These are phyloP conservation scores for Agelas oroides DNA, from an alignment of 37 sponge, comb jelly and placozoan species.

Conservation along the genomic window DNA sequence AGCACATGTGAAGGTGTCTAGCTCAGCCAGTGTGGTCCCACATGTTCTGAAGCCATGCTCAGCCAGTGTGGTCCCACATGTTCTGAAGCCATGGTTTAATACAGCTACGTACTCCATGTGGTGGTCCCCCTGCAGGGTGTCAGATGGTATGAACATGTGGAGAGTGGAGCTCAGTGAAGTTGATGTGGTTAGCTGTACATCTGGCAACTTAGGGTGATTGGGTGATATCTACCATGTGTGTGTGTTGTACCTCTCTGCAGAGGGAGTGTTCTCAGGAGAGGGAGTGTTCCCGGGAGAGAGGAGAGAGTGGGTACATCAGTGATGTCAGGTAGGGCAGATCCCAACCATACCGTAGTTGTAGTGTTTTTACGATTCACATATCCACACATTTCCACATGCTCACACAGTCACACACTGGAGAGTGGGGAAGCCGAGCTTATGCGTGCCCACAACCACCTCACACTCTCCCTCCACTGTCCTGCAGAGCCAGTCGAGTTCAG, in stretches of 20 bases:
- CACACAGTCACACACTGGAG: slow-evolving; percentile 14
- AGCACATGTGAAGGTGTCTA: too few relatives aligned
- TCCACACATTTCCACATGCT: slow-evolving; percentile 1
- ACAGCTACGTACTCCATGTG: too few relatives aligned
- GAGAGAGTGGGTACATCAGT: neutral
- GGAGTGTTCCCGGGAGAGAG: neutral
- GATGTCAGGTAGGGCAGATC: neutral
- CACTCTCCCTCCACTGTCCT: slow-evolving; percentile 10
- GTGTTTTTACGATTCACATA: too few relatives aligned
- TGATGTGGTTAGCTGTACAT: slow-evolving; percentile 35
- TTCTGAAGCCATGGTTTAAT: too few relatives aligned
- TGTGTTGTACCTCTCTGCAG: neutral
- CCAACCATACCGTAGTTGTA: too few relatives aligned
- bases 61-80: too few relatives aligned
- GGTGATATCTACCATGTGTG: too few relatives aligned
- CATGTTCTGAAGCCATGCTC: too few relatives aligned
- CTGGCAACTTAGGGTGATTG: too few relatives aligned
- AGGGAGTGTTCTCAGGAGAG: neutral
- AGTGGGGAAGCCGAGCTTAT: slow-evolving; percentile 30
- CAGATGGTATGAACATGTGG: slow-evolving; percentile 51
- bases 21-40: too few relatives aligned
- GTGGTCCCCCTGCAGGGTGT: slow-evolving; percentile 8
- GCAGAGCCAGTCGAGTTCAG: slow-evolving; percentile 27
- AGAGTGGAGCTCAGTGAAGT: slow-evolving; percentile 22
- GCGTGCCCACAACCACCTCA: slow-evolving; percentile 10